A percentile compares a stretch with the other conserved stretches of the same genome.
Evolutionary conservation across 2,888 invertebrate species (phyloP).

Genomic region (Morpho helenor): DNA sequence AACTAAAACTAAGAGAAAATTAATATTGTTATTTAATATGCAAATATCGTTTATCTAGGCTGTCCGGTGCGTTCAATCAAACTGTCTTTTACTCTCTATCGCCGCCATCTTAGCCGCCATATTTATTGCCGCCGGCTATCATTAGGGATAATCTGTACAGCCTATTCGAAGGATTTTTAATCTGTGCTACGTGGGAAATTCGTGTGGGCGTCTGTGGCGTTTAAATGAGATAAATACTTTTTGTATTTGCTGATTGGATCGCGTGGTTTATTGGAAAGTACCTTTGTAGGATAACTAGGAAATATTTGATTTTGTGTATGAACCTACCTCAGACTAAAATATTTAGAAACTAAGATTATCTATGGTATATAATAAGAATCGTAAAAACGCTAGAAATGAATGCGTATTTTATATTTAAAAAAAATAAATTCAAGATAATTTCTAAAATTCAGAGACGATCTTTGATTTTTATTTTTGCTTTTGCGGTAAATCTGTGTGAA

Average conservation of each 20-base stretch:
- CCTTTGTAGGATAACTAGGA: background rate
- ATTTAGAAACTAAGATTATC: no score
- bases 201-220: slow-evolving; percentile 23
- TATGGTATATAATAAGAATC: no score
- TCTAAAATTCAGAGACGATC: no score
- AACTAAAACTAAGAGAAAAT: slow-evolving; percentile 43
- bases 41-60: slow-evolving; percentile 68
- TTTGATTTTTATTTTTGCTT: no score
- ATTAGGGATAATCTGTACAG: slow-evolving; percentile 52
- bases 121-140: slow-evolving; percentile 60
- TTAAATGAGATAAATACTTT: slow-evolving; percentile 18
- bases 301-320: background rate
- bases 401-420: background rate
- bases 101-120: slow-evolving; percentile 56
- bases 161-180: slow-evolving; percentile 40
- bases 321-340: no score
- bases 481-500: no score
- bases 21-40: slow-evolving; percentile 76
- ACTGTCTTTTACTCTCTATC: slow-evolving; percentile 71
- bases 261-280: slow-evolving; percentile 16
- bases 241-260: slow-evolving; percentile 18
- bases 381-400: background rate
- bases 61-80: slow-evolving; percentile 76
- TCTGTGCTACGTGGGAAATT: slow-evolving; percentile 28
- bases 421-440: no score